Evolutionary conservation across 2,888 invertebrate species (phyloP).

Genomic region (Nephrotoma appendiculata): DNA sequence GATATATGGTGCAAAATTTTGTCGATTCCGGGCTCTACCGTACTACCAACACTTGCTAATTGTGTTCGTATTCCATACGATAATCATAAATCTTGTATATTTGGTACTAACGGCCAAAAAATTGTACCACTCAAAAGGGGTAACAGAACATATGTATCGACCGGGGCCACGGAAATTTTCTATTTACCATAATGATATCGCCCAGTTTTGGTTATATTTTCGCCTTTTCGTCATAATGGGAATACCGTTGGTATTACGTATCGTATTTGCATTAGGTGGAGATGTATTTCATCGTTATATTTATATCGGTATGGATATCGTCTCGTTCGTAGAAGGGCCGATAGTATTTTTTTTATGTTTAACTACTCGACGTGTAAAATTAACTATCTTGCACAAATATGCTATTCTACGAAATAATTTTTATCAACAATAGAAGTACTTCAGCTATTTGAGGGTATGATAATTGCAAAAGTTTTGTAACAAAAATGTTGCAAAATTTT

Average conservation of each 20-base stretch:
- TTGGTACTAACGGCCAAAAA: not conserved
- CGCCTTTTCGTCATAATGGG: not conserved
- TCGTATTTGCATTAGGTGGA: not conserved
- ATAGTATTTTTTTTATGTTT: not conserved
- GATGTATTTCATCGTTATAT: not conserved
- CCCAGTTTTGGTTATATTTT: not conserved
- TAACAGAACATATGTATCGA: not conserved
- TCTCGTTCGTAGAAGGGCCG: not conserved
- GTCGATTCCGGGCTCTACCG: not conserved
- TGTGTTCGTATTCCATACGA: not conserved
- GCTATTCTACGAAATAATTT: not conserved
- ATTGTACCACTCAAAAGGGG: not conserved
- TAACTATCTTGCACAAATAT: not conserved
- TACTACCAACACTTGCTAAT: not conserved
- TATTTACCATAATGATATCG: not conserved
- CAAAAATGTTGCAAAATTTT: no score
- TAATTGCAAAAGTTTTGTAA: no score
- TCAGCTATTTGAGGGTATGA: not conserved
- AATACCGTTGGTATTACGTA: not conserved
- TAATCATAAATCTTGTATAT: not conserved
- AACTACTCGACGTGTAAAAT: not conserved
- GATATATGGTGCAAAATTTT: not conserved
- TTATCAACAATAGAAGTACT: not conserved
- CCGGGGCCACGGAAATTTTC: not conserved
- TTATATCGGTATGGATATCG: not conserved